Evolutionary conservation across 2,888 invertebrate species (phyloP), one percentile per base, ranked within the genome.

Genomic region (Diploptera punctata): DNA sequence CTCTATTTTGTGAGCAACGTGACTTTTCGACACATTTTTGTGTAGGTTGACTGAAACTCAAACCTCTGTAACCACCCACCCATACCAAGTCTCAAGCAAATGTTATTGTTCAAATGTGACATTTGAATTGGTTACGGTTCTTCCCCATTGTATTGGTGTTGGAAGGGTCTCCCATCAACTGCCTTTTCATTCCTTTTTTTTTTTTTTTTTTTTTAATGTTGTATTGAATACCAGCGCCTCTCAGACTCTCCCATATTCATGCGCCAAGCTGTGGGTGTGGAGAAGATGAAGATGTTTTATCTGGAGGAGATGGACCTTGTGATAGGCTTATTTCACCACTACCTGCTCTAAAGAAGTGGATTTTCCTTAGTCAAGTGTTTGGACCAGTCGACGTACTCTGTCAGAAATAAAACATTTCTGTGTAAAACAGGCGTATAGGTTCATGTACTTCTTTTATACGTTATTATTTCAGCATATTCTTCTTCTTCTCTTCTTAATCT

Each of bases 101-200:
- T 60, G 67, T 71, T 72, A 72, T 72, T 72, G 72, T 72, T 68
- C 47, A 38, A 65, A 61, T 72, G 72, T 72, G 72, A 72, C 72
- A 72, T 72, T 29, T 72, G 72, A 68, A 72, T 72, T 72, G 72
- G 72, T 49, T 68, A 72, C 72, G 72, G 72, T 44, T 61, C 44
- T n/a, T 29, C 47, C 29, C 49, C 72, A 68, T 72, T 72, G 72
- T 72, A 61, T 43, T 18, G 67, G 44, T 70, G 70, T 57, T 70
- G 65, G 65, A 65, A 61, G 67, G 47, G 67, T 72, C 71, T 57
- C 71, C 71, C 67, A 71, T 71, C 71, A 71, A 54, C 67, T 47
- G 65, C 65, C 24, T 21, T 52, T 52, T 24, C 19, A 24, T 24
- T 21, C 52, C 24, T 13, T 52, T 18, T n/a, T 7, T n/a, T 33